phyloP scores from a whole-genome alignment of 1,140 invertebrate genomes.

The Acromyrmex echinatior region DNA sequence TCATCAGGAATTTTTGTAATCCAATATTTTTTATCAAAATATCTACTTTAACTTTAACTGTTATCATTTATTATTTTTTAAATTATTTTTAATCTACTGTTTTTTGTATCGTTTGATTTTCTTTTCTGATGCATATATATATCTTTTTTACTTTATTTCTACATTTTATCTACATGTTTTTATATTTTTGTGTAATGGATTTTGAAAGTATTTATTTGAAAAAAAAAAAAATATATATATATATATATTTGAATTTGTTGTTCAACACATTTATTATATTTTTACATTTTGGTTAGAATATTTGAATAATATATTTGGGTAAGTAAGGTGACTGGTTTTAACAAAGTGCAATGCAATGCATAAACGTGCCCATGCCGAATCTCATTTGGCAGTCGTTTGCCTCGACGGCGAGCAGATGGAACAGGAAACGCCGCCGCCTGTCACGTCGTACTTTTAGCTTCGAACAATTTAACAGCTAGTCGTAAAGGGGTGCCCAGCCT shows the following conservation, averaged over 20 bases:
- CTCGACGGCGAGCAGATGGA: slow-evolving; percentile 44
- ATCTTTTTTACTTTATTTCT: background rate
- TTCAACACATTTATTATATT: background rate
- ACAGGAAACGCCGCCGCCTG: slow-evolving; percentile 69
- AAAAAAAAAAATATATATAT: too few species aligned
- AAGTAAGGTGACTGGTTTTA: background rate
- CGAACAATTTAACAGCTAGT: slow-evolving; percentile 75
- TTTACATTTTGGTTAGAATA: background rate
- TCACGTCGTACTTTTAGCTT: slow-evolving; percentile 67
- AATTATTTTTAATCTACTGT: background rate
- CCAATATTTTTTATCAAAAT: background rate
- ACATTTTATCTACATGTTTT: background rate
- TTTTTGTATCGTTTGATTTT: background rate
- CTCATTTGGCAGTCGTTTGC: slow-evolving; percentile 33
- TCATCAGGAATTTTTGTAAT: background rate
- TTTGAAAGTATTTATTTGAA: background rate
- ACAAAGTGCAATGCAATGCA: background rate
- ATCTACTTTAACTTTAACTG: background rate
- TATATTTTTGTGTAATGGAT: background rate
- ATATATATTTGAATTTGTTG: background rate
- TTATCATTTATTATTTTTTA: background rate
- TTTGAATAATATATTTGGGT: background rate
- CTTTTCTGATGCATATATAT: background rate
- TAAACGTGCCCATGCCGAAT: background rate
- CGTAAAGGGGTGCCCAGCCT: slow-evolving; percentile 75